A percentile compares a stretch with the other conserved stretches of the same genome.
phyloP scores from a whole-genome alignment of 2,113 vertebrate genomes.

The Oncorhynchus clarkii region DNA sequence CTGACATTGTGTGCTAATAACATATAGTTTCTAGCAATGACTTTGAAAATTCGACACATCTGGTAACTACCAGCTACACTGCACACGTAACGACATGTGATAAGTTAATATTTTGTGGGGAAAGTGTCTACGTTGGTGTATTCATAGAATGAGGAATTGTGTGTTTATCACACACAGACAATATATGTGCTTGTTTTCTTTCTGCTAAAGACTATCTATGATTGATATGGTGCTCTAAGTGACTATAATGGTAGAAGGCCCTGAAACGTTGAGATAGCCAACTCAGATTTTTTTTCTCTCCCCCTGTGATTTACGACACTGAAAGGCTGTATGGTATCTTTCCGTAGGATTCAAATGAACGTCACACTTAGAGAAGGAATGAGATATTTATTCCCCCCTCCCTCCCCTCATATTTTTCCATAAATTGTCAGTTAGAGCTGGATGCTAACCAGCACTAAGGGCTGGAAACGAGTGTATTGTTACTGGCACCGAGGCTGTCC shows the following conservation, averaged over 20 bases:
- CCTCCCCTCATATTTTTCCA: conserved; percentile 56
- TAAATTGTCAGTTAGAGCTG: conserved; percentile 63
- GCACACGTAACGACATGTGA: no score
- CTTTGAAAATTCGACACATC: no score
- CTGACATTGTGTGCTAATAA: no score
- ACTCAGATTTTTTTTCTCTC: not conserved
- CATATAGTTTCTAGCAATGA: no score
- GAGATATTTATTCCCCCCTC: conserved; percentile 24
- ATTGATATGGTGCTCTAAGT: not conserved
- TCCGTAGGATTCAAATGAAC: conserved; percentile 53
- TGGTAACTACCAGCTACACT: no score
- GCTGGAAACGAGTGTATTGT: conserved; percentile 70
- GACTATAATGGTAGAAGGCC: not conserved
- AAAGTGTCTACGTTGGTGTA: no score
- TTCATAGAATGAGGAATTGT: no score
- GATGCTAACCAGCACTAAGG: conserved; percentile 56
- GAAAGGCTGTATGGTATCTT: conserved; percentile 39
- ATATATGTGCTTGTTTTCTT: no score
- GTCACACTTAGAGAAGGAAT: conserved; percentile 40
- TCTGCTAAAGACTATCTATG: not conserved
- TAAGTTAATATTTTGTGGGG: no score
- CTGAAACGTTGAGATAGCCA: not conserved
- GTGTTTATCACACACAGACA: not conserved
- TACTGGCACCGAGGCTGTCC: conserved; percentile 70
- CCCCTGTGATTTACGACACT: conserved; percentile 42